Evolutionary conservation across 2,113 vertebrate genomes (phyloP).

Genomic region (Pygoscelis antarcticus): DNA sequence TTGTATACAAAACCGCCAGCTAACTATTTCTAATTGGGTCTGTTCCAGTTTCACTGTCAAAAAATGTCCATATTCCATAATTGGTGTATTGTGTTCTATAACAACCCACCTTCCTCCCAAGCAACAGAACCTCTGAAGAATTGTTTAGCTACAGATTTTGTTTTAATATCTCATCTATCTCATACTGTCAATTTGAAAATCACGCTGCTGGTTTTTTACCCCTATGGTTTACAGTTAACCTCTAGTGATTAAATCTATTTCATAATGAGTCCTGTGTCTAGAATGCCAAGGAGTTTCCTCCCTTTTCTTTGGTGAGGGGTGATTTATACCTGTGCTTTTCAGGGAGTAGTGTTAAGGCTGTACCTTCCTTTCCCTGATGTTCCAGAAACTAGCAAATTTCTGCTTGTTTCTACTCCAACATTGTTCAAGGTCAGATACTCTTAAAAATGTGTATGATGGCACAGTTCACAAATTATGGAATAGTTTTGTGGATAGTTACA

Average conservation of each 20-base stretch:
- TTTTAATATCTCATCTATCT: background rate
- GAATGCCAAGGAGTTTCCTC: background rate
- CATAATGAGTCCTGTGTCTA: background rate
- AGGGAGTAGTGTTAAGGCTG: background rate
- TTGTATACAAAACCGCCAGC: fast-evolving
- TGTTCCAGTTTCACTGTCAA: background rate
- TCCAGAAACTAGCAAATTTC: background rate
- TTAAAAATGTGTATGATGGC: background rate
- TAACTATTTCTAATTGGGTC: background rate
- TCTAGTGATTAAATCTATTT: background rate
- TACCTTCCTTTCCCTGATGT: background rate
- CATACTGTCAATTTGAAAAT: background rate
- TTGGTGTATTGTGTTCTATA: background rate
- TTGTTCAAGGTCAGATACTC: background rate
- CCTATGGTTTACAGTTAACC: background rate
- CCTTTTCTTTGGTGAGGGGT: background rate
- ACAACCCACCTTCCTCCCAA: background rate
- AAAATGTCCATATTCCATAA: background rate
- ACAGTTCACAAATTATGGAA: background rate
- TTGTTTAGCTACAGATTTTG: background rate
- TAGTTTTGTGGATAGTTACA: background rate
- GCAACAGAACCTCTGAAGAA: background rate
- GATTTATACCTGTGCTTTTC: background rate
- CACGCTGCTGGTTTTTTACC: background rate
- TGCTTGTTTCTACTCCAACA: background rate